Evolutionary conservation across 1,140 invertebrate species (phyloP), one percentile per base, ranked within the genome.

Genomic region (Drosophila ananassae): DNA sequence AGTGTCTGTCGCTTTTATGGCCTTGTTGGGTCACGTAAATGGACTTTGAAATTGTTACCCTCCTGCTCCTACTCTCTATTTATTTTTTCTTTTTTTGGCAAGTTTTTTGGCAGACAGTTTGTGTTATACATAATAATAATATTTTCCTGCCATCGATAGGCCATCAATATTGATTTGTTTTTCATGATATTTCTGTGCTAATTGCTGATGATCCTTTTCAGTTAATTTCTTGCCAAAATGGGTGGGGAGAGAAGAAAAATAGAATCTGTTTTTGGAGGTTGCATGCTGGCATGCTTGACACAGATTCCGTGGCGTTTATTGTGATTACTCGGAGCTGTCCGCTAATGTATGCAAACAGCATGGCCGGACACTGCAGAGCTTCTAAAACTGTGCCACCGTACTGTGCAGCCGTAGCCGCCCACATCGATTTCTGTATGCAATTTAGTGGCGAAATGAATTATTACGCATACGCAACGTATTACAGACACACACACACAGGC

Each of bases 381-480:
- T 63, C 37, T 51, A 48, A 76, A 80, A 82, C 75, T 75, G 75
- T 78, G 30, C 41, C n/a, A 9, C 39, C 53, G 17, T 17, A 17
- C n/a, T n/a, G n/a, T n/a, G n/a, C n/a, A n/a, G n/a, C n/a, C n/a
- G 17, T 17, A 17, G 21, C 69, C 66, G 58, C 80, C 80, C 81
- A 76, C 80, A 41, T 12, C 1, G 67, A 47, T 22, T 21, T 22
- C 24, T 7, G 21, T 10, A 9, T 21, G 21, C 17, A 47, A 47
- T 47, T 21, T 24, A 47, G 7, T 9, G 21, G 8, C 8, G 32
- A 44, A 56, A 57, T 60, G 60, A 73, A 66, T 67, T 76, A 68
- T 87, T 81, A 87, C 67, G 77, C 77, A 84, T 84, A 87, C 81
- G 82, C 77, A 55, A 21, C 68, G 82, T 69, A 51, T 22, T 57